These are phyloP conservation scores for Tinea trinotella DNA, from an alignment of 2,888 invertebrate genomes.

Conservation along the genomic window DNA sequence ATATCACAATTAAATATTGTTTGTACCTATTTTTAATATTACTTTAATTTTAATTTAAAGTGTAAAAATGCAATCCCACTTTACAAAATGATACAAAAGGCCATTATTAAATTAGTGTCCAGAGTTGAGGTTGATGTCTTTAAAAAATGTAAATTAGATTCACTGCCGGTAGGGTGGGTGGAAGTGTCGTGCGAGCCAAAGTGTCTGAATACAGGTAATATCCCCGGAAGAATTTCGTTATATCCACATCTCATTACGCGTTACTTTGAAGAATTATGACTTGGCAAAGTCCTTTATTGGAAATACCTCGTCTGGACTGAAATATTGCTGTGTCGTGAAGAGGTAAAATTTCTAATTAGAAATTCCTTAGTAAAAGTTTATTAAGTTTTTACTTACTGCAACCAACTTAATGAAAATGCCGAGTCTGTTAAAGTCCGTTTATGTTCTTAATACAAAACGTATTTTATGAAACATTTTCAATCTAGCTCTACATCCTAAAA, in stretches of 20 bases:
- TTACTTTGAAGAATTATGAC: conserved; percentile 72
- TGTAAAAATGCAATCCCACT: no score
- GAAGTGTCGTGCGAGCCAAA: neutral
- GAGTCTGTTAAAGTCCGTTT: conserved; percentile 37
- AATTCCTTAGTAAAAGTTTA: conserved; percentile 69
- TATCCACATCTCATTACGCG: conserved; percentile 71
- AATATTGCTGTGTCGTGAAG: conserved; percentile 72
- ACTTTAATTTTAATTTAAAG: no score
- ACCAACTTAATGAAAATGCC: conserved; percentile 66
- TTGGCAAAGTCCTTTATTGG: conserved; percentile 73
- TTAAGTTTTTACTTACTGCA: conserved; percentile 68
- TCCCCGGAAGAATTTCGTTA: conserved; percentile 59
- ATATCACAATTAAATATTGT: no score
- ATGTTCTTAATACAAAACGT: conserved; percentile 13
- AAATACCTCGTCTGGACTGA: conserved; percentile 70
- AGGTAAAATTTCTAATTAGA: conserved; percentile 71
- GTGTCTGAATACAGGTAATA: conserved; percentile 16
- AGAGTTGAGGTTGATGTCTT: no score
- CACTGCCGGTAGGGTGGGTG: neutral
- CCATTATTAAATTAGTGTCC: no score
- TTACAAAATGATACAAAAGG: no score
- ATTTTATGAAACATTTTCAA: conserved; percentile 6
- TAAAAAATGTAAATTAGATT: conserved; percentile 1
- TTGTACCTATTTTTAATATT: no score
- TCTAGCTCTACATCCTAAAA: neutral